These are phyloP conservation scores for Crepidodera aurea DNA, from an alignment of 2,888 invertebrate species.

Conservation along the genomic window DNA sequence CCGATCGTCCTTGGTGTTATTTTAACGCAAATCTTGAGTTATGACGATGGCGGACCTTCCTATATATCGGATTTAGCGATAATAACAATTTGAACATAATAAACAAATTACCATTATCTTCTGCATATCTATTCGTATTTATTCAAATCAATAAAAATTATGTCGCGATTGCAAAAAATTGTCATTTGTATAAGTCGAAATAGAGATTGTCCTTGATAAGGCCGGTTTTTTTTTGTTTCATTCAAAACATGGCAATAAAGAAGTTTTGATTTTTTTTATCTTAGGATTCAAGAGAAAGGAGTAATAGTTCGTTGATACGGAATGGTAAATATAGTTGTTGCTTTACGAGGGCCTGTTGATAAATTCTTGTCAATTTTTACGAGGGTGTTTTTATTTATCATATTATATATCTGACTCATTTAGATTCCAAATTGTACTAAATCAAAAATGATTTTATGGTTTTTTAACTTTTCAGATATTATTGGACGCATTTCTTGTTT, in stretches of 20 bases:
- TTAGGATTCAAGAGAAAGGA: too few relatives aligned
- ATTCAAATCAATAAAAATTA: constrained; percentile 9
- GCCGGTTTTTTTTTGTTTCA: background rate
- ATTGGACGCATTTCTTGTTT: too few relatives aligned
- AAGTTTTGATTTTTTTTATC: too few relatives aligned
- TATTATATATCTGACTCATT: too few relatives aligned
- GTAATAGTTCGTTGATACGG: too few relatives aligned
- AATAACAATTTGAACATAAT: constrained; percentile 19
- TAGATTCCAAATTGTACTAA: too few relatives aligned
- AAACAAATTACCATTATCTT: constrained; percentile 17
- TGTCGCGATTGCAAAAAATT: constrained; percentile 6
- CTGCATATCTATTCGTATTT: constrained; percentile 11
- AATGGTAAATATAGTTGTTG: too few relatives aligned
- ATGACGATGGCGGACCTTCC: constrained; percentile 15
- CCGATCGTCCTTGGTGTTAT: constrained; percentile 25
- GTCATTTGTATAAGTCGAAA: background rate
- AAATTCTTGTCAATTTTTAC: too few relatives aligned
- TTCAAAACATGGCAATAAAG: background rate
- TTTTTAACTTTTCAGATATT: too few relatives aligned
- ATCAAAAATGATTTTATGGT: too few relatives aligned
- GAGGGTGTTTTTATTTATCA: too few relatives aligned
- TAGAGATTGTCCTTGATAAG: background rate
- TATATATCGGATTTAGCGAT: constrained; percentile 8
- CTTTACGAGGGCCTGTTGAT: too few relatives aligned
- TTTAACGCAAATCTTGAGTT: constrained; percentile 5